phyloP scores from a whole-genome alignment of 2,113 vertebrate genomes.

The Siniperca chuatsi region DNA sequence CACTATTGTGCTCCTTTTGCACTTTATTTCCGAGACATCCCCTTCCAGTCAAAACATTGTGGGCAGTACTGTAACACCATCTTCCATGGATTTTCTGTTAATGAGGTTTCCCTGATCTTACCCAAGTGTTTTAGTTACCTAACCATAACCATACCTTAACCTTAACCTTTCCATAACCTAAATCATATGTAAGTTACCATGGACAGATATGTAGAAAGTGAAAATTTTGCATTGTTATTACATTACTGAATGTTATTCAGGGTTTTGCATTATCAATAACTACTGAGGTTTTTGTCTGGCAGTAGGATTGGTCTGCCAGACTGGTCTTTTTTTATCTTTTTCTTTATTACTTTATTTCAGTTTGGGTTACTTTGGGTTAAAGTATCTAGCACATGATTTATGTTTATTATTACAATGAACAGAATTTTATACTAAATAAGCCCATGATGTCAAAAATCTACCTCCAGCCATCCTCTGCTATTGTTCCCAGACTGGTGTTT shows the following conservation, averaged over 20 bases:
- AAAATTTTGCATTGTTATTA: neutral
- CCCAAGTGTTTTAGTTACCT: neutral
- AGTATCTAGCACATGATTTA: neutral
- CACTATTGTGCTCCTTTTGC: neutral
- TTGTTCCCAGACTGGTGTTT: neutral
- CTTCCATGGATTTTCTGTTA: neutral
- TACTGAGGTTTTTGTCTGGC: neutral
- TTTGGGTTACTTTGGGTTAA: too few species aligned
- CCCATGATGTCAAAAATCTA: neutral
- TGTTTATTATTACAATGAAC: neutral
- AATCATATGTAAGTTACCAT: neutral
- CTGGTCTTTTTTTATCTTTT: too few species aligned
- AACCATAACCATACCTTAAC: neutral
- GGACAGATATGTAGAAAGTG: neutral
- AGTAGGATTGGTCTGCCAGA: neutral
- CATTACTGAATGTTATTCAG: neutral
- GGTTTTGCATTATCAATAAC: neutral
- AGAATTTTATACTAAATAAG: neutral
- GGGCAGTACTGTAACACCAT: neutral
- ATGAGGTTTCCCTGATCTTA: neutral
- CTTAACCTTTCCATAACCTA: neutral
- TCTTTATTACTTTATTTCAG: neutral
- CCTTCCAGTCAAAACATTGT: slow-evolving; percentile 5
- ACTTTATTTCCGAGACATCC: neutral
- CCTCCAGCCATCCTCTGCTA: neutral